These are phyloP conservation scores for Terrapene triunguis DNA, from an alignment of 2,113 vertebrate species.

Conservation along the genomic window DNA sequence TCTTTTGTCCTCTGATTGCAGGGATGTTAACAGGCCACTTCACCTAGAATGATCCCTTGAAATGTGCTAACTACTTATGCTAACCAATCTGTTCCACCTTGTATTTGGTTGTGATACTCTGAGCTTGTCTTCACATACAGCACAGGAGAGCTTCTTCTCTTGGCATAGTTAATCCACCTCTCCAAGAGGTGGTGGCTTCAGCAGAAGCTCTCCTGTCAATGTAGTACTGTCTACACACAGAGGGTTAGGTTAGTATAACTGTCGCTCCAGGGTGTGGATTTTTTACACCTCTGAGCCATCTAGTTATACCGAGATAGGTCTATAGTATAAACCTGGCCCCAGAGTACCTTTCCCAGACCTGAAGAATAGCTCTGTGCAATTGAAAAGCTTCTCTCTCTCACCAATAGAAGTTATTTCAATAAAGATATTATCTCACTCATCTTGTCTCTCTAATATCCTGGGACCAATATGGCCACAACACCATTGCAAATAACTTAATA, in stretches of 20 bases:
- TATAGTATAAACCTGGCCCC: not conserved
- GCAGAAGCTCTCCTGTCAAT: not conserved
- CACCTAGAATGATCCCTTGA: not conserved
- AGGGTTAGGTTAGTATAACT: not conserved
- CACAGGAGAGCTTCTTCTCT: no score
- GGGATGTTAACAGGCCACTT: not conserved
- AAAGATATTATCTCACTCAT: not conserved
- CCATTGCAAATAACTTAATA: not conserved
- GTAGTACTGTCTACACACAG: not conserved
- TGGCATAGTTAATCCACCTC: not conserved
- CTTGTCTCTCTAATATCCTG: not conserved
- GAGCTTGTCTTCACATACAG: not conserved
- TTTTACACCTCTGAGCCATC: not conserved
- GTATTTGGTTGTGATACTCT: not conserved
- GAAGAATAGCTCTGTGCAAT: not conserved
- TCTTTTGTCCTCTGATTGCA: not conserved
- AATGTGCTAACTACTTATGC: not conserved
- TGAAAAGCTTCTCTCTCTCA: not conserved
- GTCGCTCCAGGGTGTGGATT: not conserved
- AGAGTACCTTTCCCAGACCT: not conserved
- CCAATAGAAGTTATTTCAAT: not conserved
- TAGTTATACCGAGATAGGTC: not conserved
- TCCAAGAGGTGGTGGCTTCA: not conserved
- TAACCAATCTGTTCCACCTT: not conserved
- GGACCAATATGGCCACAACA: not conserved